Conservation (phyloP, 2,888 invertebrate genomes). For the Aphidoletes aphidimyza region DNA sequence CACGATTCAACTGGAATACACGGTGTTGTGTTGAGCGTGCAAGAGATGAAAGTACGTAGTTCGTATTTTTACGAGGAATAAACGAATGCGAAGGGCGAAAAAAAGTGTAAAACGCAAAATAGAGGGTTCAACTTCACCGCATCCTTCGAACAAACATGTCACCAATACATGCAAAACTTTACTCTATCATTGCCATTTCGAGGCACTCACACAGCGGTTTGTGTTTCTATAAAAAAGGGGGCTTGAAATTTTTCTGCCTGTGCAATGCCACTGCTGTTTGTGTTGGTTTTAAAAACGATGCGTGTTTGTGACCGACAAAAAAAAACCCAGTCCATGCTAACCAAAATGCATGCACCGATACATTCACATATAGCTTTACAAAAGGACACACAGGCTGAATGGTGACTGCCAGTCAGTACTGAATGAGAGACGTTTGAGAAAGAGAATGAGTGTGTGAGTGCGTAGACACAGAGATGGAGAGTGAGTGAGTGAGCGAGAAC, state of each 20-base stretch:
- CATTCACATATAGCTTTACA: not conserved
- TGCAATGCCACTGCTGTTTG: not conserved
- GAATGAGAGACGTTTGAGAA: not conserved
- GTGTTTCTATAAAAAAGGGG: constrained; percentile 23
- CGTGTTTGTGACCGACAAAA: constrained; percentile 2
- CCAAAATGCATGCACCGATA: constrained; percentile 20
- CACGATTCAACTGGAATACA: not conserved
- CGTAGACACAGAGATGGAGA: constrained; percentile 13
- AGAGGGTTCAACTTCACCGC: constrained; percentile 50
- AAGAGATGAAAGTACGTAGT: constrained; percentile 30
- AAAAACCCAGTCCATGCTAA: not conserved
- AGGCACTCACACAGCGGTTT: not conserved
- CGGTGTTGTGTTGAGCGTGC: not conserved
- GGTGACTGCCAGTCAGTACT: not conserved
- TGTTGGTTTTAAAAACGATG: constrained; percentile 36
- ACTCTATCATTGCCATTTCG: no score
- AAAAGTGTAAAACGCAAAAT: constrained; percentile 52
- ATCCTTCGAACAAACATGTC: constrained; percentile 50
- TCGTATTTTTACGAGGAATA: constrained; percentile 48
- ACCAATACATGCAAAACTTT: not conserved
- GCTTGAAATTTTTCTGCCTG: constrained; percentile 43
- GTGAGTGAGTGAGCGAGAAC: not conserved
- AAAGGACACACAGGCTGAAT: not conserved
- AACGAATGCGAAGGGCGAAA: constrained; percentile 26
- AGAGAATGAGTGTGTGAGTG: not conserved